phyloP scores from a whole-genome alignment of 2,113 vertebrate genomes.

The Colinus virginianus region DNA sequence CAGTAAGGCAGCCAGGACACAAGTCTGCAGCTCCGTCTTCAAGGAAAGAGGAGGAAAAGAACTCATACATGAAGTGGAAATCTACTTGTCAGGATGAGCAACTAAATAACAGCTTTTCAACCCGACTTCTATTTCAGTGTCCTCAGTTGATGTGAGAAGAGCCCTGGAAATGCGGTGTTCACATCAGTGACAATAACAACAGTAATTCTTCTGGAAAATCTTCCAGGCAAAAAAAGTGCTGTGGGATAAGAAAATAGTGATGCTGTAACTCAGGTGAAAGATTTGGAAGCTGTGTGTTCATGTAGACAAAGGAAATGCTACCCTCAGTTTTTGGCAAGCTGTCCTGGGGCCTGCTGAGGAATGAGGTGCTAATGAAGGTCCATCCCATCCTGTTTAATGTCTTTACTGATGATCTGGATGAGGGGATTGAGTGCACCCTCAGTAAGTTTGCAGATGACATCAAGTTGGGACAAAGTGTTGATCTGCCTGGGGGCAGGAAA shows the following conservation, averaged over 20 bases:
- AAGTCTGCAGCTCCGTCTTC: rapidly evolving
- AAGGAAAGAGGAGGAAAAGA: not conserved
- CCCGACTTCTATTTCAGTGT: not conserved
- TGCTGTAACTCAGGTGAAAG: not conserved
- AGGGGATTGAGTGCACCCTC: too few relatives aligned
- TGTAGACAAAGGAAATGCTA: rapidly evolving
- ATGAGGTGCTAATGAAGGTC: not conserved
- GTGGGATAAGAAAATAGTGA: not conserved
- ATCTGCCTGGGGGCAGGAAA: too few relatives aligned
- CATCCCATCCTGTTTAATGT: too few relatives aligned
- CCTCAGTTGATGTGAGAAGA: not conserved
- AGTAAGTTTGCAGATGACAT: too few relatives aligned
- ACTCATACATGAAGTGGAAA: rapidly evolving
- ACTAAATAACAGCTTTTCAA: slow-evolving; percentile 11
- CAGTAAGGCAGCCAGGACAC: not conserved
- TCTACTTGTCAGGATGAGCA: not conserved
- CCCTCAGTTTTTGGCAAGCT: not conserved
- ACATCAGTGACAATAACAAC: not conserved
- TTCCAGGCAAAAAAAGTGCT: not conserved
- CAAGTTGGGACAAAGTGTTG: too few relatives aligned
- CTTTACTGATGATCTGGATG: too few relatives aligned
- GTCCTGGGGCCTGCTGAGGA: not conserved
- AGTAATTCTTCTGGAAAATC: not conserved
- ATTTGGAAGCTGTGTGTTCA: not conserved
- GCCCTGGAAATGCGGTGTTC: not conserved